A percentile compares a stretch with the other conserved stretches of the same genome.
Conservation (phyloP, 1,140 invertebrate species). For the Stenopsyche tienmushanensis region DNA sequence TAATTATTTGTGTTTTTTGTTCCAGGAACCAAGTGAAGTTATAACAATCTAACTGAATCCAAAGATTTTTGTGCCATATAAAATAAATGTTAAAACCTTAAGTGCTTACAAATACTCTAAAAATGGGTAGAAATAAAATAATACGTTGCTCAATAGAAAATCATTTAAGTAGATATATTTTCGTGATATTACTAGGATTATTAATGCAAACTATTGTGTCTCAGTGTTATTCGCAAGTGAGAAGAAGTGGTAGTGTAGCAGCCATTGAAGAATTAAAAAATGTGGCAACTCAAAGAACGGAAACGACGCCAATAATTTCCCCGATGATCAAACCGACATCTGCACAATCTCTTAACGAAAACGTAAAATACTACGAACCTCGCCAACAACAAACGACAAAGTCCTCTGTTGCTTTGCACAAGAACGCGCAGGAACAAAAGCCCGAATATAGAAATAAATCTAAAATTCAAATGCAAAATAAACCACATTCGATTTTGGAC, state of each 20-base stretch:
- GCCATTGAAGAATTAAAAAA: slow-evolving; percentile 28
- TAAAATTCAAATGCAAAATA: neutral
- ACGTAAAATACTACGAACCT: neutral
- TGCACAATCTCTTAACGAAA: neutral
- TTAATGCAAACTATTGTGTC: neutral
- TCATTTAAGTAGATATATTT: neutral
- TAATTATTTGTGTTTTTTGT: too few species aligned
- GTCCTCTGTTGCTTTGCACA: neutral
- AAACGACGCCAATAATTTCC: slow-evolving; percentile 18
- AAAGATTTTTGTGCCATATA: too few species aligned
- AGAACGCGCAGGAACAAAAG: neutral
- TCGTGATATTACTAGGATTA: slow-evolving; percentile 11
- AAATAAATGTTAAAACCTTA: neutral
- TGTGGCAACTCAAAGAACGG: slow-evolving; percentile 9
- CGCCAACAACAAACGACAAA: neutral
- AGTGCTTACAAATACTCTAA: neutral
- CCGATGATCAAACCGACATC: slow-evolving; percentile 34
- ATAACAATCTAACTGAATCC: too few species aligned
- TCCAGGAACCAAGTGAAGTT: neutral
- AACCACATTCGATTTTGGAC: slow-evolving; percentile 4
- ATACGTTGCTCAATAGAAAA: neutral
- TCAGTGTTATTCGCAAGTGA: slow-evolving; percentile 35
- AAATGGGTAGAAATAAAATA: neutral
- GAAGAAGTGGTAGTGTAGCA: slow-evolving; percentile 33
- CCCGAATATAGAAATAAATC: neutral